Percentiles rank a stretch among this genome's conserved stretches.
phyloP scores from a whole-genome alignment of 2,797 vertebrate species.

The Chromis chromis region DNA sequence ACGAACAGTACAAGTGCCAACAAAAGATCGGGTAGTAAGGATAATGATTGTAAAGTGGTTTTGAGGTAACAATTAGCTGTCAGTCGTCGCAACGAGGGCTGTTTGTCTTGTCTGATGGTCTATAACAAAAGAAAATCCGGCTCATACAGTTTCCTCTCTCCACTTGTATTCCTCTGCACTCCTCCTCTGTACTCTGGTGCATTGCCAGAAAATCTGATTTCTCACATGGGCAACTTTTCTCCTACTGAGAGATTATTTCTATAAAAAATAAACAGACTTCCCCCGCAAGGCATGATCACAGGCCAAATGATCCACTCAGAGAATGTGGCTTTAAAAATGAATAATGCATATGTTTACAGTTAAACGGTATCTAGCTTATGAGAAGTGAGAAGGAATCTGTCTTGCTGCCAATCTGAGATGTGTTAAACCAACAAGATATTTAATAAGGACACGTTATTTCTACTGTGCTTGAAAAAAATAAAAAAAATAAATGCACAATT shows the following conservation, averaged over 20 bases:
- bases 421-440: slow-evolving; percentile 58
- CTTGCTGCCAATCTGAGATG: slow-evolving; percentile 56
- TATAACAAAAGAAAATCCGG: slow-evolving; percentile 65
- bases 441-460: slow-evolving; percentile 40
- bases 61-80: slow-evolving; percentile 71
- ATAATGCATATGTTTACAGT: slow-evolving; percentile 78
- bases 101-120: slow-evolving; percentile 68
- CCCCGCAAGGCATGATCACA: slow-evolving; percentile 79
- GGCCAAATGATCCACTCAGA: slow-evolving; percentile 80
- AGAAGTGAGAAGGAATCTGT: slow-evolving; percentile 36
- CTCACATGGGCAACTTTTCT: slow-evolving; percentile 81
- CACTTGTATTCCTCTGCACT: slow-evolving; percentile 53
- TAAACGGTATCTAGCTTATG: slow-evolving; percentile 66
- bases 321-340: slow-evolving; percentile 81
- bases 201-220: slow-evolving; percentile 83
- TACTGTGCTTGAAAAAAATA: background rate
- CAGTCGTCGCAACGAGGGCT: slow-evolving; percentile 46
- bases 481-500: slow-evolving; percentile 9
- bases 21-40: slow-evolving; percentile 67
- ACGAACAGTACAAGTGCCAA: slow-evolving; percentile 46
- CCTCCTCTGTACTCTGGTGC: slow-evolving; percentile 77
- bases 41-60: slow-evolving; percentile 76
- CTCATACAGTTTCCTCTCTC: slow-evolving; percentile 47
- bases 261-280: slow-evolving; percentile 84
- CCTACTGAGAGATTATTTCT: slow-evolving; percentile 82